Base-by-base conservation (phyloP, 2,888 invertebrate species). In the Anthophora plumipes region DNA sequence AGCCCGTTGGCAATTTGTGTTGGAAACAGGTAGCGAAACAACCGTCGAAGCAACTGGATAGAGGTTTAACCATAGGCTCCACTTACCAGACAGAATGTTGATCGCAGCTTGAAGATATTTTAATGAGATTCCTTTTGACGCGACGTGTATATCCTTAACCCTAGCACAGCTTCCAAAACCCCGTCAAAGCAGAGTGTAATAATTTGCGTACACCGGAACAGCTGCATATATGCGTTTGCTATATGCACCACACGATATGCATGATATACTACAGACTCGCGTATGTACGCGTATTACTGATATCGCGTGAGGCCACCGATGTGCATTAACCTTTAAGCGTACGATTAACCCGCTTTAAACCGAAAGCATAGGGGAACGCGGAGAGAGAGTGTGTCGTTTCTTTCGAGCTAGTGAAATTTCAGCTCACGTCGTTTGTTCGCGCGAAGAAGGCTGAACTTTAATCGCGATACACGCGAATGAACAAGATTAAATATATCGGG, bases 131-230 rank as follows among this genome's bases (percentile, higher is more conserved):
- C 54, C 73, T 69, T 57, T 39, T 12, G 52, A 46, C 39, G 52
- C 57, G 50, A 64, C 37, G 54, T 48, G 31, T 31, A 31, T 31
- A 77, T 81, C 75, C 81, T 69, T 61, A 73, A 67, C 25, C 55
- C 48, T 59, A 1, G 25, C 43, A n/a, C n/a, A 22, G 37, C 37
- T 37, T 31, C 22, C 25, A 14, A 48, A 31, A 17, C 46, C 57
- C n/a, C 67, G 52, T 82, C 82, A 82, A 82, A 83, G 70, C 55
- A 54, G 67, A 67, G 73, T 66, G 66, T 82, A 77, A 85, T 85
- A 85, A 85, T 85, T 85, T 77, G 85, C 59, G 77, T 68, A 69
- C 69, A 72, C 17, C 1, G 57, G 57, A 71, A 71, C 75, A 68
- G 57, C 84, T 69, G 85, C 64, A 69, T 59, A 55, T 57, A 84